Base-by-base conservation (phyloP, 2,113 vertebrate genomes). In the Marmota monax region DNA sequence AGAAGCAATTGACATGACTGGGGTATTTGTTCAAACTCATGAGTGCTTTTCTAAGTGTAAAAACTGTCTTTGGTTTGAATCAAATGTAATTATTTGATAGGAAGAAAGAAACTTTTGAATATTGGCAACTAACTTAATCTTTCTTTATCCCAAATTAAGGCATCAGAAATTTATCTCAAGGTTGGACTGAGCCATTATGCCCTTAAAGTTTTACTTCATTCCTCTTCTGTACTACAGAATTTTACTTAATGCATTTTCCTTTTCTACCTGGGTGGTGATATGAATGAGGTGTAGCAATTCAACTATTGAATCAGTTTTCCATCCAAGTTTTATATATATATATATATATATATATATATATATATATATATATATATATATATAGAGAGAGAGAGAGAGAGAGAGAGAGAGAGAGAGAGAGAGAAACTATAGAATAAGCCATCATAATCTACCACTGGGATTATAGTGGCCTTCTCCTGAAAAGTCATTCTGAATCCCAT, bases 401-500 rank as follows among this genome's bases (percentile, higher is more conserved):
- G 39, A 39, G 39, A 39, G 39, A 39, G 39, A 39, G 39, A 39
- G 39, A 39, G 39, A 39, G 39, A 39, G 39, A 39, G 39, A 39
- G 39, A 4, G 39, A 39, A 4, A 39, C 39, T 39, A 39, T 39
- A 39, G 39, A 39, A 39, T 39, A 39, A 39, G 39, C 39, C 39
- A 39, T 39, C 39, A 39, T 39, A 39, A 39, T 39, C 39, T 39
- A 39, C 29, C 37, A 45, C 42, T 76, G 45, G 32, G 73, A 92
- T 84, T 45, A 34, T n/a, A 72, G 22, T 37, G 37, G 65, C 84
- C 42, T 74, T 77, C 39, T 80, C 29, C 37, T 29, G 25, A 78
- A 63, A 92, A 82, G 32, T 95, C 70, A 61, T 86, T 88, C 23
- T 78, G 67, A 78, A 73, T 93, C 53, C 34, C 14, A 79, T 67